Conservation (phyloP, 2,113 vertebrate species). For the Centropus unirufus region DNA sequence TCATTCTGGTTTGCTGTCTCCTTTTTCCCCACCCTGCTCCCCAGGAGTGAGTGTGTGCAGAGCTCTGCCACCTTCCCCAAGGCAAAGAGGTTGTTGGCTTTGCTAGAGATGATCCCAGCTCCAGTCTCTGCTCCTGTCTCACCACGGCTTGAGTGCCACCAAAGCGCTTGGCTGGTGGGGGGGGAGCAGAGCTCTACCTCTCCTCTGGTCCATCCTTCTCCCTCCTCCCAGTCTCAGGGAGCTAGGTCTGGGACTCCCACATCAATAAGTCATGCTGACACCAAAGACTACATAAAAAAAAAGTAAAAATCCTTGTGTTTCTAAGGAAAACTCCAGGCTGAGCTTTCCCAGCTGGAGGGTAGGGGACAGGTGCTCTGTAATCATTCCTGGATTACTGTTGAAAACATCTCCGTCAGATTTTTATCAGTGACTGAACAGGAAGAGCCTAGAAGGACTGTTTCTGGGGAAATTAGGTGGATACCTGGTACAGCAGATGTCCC, state of each 20-base stretch:
- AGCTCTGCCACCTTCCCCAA: not conserved
- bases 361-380: slow-evolving; percentile 35
- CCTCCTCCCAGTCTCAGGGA: not conserved
- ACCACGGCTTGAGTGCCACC: fast-evolving
- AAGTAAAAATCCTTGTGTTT: not conserved
- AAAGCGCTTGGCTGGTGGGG: fast-evolving
- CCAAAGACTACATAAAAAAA: not conserved
- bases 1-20: not conserved
- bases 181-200: not conserved
- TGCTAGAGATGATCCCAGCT: not conserved
- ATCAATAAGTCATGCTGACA: not conserved
- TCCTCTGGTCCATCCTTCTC: not conserved
- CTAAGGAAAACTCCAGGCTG: not conserved
- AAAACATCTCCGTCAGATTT: slow-evolving; percentile 59
- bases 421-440: slow-evolving; percentile 47
- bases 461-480: slow-evolving; percentile 36
- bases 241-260: not conserved
- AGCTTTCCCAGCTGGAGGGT: slow-evolving; percentile 19
- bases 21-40: not conserved
- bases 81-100: not conserved
- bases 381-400: slow-evolving; percentile 31
- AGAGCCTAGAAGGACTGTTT: slow-evolving; percentile 17
- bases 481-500: not conserved
- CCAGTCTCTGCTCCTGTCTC: not conserved
- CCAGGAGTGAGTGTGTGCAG: not conserved